Evolutionary conservation across 2,113 vertebrate genomes (phyloP).

Genomic region (Peromyscus maniculatus): DNA sequence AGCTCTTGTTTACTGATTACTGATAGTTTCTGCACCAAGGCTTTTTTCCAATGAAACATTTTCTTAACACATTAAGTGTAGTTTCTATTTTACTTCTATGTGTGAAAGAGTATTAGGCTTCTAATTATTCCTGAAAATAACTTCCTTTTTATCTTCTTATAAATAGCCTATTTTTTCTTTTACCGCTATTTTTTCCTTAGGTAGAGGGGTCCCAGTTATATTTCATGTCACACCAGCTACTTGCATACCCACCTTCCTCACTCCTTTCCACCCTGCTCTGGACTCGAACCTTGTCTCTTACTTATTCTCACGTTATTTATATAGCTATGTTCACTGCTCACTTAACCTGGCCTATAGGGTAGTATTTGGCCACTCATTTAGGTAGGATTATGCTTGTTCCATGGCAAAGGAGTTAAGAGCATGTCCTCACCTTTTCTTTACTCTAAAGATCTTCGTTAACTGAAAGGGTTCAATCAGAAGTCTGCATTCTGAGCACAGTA

Average conservation of each 20-base stretch:
- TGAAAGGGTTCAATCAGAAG: conserved; percentile 39
- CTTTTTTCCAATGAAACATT: conserved; percentile 35
- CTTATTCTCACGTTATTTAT: neutral
- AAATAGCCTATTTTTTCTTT: conserved; percentile 34
- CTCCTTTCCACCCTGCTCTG: neutral
- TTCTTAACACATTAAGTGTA: neutral
- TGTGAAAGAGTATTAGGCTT: conserved; percentile 11
- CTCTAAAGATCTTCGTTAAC: conserved; percentile 21
- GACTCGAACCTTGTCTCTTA: neutral
- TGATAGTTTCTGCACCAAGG: neutral
- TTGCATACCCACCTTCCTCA: neutral
- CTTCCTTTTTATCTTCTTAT: conserved; percentile 53
- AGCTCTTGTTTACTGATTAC: conserved; percentile 6
- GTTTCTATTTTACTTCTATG: conserved; percentile 1
- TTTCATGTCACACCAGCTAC: neutral
- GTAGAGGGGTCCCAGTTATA: conserved; percentile 2
- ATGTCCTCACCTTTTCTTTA: conserved; percentile 2
- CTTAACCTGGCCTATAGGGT: neutral
- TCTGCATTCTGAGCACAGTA: neutral
- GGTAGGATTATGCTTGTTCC: neutral
- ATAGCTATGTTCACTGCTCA: conserved; percentile 1
- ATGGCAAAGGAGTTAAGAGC: neutral
- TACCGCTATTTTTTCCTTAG: conserved; percentile 27
- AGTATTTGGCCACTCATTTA: neutral
- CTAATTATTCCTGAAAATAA: conserved; percentile 51